Conservation (phyloP, 2,113 vertebrate species). For the Percopsis transmontana region DNA sequence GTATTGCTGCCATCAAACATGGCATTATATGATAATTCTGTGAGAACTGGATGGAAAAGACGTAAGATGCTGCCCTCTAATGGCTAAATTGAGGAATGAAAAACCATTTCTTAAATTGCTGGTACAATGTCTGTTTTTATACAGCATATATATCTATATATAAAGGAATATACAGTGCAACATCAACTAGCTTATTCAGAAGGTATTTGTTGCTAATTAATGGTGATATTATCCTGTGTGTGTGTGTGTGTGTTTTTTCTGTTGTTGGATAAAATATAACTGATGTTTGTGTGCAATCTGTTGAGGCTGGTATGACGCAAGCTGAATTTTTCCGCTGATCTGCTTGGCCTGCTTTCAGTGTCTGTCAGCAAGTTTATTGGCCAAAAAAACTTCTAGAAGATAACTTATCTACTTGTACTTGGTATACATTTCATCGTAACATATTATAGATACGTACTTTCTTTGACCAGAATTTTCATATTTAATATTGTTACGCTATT, state of each 20-base stretch:
- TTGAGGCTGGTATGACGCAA: constrained; percentile 17
- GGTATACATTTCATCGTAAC: background rate
- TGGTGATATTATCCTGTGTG: no score
- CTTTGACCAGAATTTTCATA: no score
- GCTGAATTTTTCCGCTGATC: constrained; percentile 25
- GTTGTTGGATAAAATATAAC: background rate
- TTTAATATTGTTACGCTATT: no score
- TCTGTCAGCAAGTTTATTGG: constrained; percentile 1
- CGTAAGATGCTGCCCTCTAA: constrained; percentile 48
- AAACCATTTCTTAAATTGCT: constrained; percentile 3
- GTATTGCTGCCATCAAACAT: constrained; percentile 46
- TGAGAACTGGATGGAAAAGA: constrained; percentile 44
- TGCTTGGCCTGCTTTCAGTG: constrained; percentile 59
- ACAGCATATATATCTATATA: no score
- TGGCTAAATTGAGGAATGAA: constrained; percentile 22
- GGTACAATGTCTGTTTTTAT: background rate
- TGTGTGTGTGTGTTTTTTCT: no score
- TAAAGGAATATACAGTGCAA: constrained; percentile 28
- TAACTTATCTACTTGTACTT: background rate
- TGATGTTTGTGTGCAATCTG: constrained; percentile 10
- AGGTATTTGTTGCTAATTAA: background rate
- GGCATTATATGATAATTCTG: constrained; percentile 64
- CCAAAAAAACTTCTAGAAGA: background rate
- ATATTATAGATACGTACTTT: no score
- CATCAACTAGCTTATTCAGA: constrained; percentile 4